phyloP scores from a whole-genome alignment of 2,888 invertebrate genomes.

The Spicauda simplicius region DNA sequence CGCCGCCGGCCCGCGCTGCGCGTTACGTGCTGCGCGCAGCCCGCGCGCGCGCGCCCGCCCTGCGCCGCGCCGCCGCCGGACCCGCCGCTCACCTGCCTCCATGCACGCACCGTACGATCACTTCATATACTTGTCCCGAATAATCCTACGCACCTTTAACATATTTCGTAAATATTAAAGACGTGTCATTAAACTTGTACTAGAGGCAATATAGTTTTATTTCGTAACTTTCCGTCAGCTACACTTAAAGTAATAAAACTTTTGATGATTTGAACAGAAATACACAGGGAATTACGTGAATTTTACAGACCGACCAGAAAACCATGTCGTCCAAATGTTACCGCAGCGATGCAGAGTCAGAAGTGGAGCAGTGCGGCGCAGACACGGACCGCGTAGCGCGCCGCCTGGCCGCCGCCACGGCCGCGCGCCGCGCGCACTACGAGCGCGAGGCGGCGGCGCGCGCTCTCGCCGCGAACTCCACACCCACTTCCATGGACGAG shows the following conservation, averaged over 20 bases:
- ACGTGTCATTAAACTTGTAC: too few relatives aligned
- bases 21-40: slow-evolving; percentile 41
- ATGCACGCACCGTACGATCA: background rate
- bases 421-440: slow-evolving; percentile 41
- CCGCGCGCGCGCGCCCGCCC: slow-evolving; percentile 32
- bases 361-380: slow-evolving; percentile 28
- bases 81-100: slow-evolving; percentile 19
- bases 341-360: too few relatives aligned
- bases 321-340: too few relatives aligned
- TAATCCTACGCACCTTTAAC: background rate
- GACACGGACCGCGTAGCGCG: slow-evolving; percentile 37
- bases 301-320: too few relatives aligned
- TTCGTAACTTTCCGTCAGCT: too few relatives aligned
- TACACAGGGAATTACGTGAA: background rate
- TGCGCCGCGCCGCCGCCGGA: slow-evolving; percentile 29
- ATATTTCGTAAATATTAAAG: background rate
- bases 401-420: slow-evolving; percentile 31
- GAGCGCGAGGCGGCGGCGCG: slow-evolving; percentile 47
- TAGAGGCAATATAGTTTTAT: too few relatives aligned
- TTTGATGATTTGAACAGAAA: background rate
- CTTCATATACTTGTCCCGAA: background rate
- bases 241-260: too few relatives aligned
- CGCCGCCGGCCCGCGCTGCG: slow-evolving; percentile 37
- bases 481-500: slow-evolving; percentile 24
- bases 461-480: slow-evolving; percentile 42